Evolutionary conservation across 2,113 vertebrate genomes (phyloP), one percentile per base, ranked within the genome.

Genomic region (Tragelaphus strepsiceros): DNA sequence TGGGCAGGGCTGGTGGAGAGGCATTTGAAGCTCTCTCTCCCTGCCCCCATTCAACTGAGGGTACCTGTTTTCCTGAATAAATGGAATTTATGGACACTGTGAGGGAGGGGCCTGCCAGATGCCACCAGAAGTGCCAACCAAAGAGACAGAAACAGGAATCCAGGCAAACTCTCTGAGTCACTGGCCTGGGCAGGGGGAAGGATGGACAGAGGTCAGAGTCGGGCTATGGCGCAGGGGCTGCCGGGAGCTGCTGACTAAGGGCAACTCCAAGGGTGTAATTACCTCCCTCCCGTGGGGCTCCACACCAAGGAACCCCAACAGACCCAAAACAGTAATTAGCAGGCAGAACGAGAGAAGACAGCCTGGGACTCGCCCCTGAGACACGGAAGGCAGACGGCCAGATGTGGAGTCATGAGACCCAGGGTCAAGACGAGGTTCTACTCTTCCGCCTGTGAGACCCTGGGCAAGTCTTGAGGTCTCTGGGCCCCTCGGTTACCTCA

Each of bases 281-380:
- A 98, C 58, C 58, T 88, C 93, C 88, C 84, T 91, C 64, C 81
- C 3, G 0, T 28, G 81, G 35, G 90, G 90, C 81, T 49, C n/a
- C 6, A 21, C 78, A 83, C 89, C 78, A 51, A 96, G 92, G 90
- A 93, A 59, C 87, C 94, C 96, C 90, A 22, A 35, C 61, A 96
- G 83, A 83, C n/a, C 46, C 85, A 91, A 95, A 95, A 88, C 93
- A 94, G 77, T 91, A 95, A 97, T 96, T 97, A 96, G 39, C 92
- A 91, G 46, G 61, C 67, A 46, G 91, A 95, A 82, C 15, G 12
- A 91, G 82, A 82, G 89, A 95, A 93, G 74, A 90, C 61, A 85
- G 94, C 77, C 58, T 21, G 22, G 61, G 83, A 90, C 87, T 90
- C 3, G 1, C 46, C 46, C 53, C 64, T 54, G 35, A 84, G 62